Base-by-base conservation (phyloP, 2,888 invertebrate species). In the Brachyptera putata region DNA sequence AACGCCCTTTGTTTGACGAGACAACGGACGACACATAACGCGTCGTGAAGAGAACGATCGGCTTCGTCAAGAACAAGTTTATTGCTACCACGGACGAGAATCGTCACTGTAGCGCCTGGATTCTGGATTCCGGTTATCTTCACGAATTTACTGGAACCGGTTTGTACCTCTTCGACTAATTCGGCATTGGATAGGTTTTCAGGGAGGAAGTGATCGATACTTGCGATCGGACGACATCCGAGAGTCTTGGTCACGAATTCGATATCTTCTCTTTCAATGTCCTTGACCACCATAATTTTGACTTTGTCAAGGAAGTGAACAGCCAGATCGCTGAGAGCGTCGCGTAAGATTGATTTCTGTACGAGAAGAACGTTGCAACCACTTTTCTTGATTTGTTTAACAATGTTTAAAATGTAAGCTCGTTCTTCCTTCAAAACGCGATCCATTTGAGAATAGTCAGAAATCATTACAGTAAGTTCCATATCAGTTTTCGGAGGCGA, bases 361-460 rank as follows among this genome's bases (percentile, higher is more conserved):
- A 99, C 94, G 57, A 99, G 82, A 13, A 99, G 82, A 11, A 99
- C 95, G 77, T 94, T 99, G 78, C 99, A 99, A 1, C 98, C 98
- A 61, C 95, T 84, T 72, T 97, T 98, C 76, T 99, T 99, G 66
- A 99, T 94, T 75, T 97, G 95, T 75, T 99, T 99, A 3, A 97
- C 94, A 70, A 99, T 95, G 72, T 99, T 97, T 60, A 99, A 80
- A 69, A 99, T 96, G 75, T 99, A 99, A 57, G 93, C 85, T 57
- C 99, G 86, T 76, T 99, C 99, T 75, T 99, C 99, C 72, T 95
- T 91, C 62, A 99, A 76, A 0, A 99, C 95, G 61, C 99, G 85
- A 75, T 99, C 99, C 99, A 99, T 99, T 56, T 97, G 97, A n/a
- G 97, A 86, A 75, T 99, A 99, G 75, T 99, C 99, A 0, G 96